Evolutionary conservation across 2,888 invertebrate species (phyloP).

Genomic region (Oxystoma pomonae): DNA sequence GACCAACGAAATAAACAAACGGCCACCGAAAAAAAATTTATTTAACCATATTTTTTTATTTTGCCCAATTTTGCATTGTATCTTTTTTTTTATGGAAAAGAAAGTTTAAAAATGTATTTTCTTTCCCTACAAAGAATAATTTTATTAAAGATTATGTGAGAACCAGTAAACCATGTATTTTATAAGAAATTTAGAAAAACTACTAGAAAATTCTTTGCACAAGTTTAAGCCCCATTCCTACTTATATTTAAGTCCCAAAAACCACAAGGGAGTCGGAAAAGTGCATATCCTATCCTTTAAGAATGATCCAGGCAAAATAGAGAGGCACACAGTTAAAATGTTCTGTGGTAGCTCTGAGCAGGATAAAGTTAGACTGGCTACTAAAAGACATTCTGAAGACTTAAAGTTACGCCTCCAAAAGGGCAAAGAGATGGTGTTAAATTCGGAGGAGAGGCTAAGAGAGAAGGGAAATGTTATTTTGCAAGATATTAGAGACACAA

Average conservation of each 20-base stretch:
- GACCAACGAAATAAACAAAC: too few relatives aligned
- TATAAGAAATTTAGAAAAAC: background rate
- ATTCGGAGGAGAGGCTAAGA: constrained; percentile 55
- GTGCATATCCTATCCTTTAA: background rate
- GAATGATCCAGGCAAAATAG: background rate
- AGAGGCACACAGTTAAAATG: background rate
- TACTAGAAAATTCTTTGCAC: background rate
- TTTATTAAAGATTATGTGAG: too few relatives aligned
- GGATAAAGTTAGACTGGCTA: constrained; percentile 10
- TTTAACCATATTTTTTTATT: too few relatives aligned
- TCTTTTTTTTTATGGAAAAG: too few relatives aligned
- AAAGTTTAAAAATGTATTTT: too few relatives aligned
- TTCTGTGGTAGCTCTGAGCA: constrained; percentile 11
- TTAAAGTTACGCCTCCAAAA: constrained; percentile 51
- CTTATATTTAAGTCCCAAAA: background rate
- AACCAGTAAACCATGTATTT: background rate
- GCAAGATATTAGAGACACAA: constrained; percentile 68
- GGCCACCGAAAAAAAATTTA: too few relatives aligned
- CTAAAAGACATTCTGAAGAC: constrained; percentile 25
- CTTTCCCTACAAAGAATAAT: too few relatives aligned
- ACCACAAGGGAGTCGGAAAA: background rate
- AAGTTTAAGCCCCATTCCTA: background rate
- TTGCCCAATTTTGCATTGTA: too few relatives aligned
- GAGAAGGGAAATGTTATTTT: constrained; percentile 61
- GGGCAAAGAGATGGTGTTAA: constrained; percentile 58